A percentile compares a stretch with the other conserved stretches of the same genome.
phyloP scores from a whole-genome alignment of 1,140 invertebrate genomes.

The Pectinophora gossypiella region DNA sequence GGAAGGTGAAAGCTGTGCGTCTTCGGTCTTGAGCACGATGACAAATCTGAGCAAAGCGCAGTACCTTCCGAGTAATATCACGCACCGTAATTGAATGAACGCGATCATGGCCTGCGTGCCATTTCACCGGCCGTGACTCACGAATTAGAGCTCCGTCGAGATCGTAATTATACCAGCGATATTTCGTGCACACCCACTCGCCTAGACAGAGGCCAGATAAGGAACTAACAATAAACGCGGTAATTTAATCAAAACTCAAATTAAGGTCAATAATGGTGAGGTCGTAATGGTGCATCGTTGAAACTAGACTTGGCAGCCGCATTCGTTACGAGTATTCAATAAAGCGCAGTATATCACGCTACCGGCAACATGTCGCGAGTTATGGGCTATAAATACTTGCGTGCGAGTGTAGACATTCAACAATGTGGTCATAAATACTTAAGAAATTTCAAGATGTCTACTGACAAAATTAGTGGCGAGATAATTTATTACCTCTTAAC shows the following conservation, averaged over 20 bases:
- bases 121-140: constrained; percentile 67
- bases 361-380: not conserved
- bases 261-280: constrained; percentile 41
- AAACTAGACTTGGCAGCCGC: not conserved
- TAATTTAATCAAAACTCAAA: constrained; percentile 46
- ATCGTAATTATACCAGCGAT: constrained; percentile 60
- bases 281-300: not conserved
- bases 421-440: not conserved
- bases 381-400: constrained; percentile 1
- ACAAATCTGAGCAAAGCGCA: constrained; percentile 33
- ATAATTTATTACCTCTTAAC: too few species aligned
- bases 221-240: constrained; percentile 32
- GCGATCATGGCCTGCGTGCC: constrained; percentile 52
- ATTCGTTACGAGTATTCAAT: not conserved
- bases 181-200: constrained; percentile 52
- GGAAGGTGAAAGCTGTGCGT: not conserved
- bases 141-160: constrained; percentile 61
- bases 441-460: not conserved
- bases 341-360: not conserved
- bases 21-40: constrained; percentile 17
- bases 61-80: constrained; percentile 55
- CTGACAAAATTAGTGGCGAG: not conserved
- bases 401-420: not conserved
- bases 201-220: constrained; percentile 24
- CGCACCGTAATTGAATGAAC: constrained; percentile 54